Evolutionary conservation across 2,888 invertebrate species (phyloP).

Genomic region (Aphelenchoides bicaudatus): DNA sequence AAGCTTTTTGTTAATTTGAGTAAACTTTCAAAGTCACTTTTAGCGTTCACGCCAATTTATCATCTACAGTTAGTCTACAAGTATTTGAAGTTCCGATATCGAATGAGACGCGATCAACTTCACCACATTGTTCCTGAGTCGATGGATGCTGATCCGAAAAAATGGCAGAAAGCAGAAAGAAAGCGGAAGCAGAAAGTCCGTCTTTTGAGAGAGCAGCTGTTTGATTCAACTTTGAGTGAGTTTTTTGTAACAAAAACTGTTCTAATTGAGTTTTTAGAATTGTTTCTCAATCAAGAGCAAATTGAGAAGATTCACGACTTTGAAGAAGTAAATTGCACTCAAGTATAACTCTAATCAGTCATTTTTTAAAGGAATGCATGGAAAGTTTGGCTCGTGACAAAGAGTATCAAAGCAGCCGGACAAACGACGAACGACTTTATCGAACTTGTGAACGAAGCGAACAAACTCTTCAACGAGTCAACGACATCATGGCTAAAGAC

Average conservation of each 20-base stretch:
- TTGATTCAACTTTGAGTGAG: conserved; percentile 54
- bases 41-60: conserved; percentile 54
- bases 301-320: conserved; percentile 91
- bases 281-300: conserved; percentile 87
- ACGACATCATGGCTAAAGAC: conserved; percentile 61
- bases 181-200: conserved; percentile 19
- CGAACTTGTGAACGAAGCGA: conserved; percentile 63
- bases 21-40: too few species aligned
- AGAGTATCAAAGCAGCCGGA: conserved; percentile 66
- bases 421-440: conserved; percentile 63
- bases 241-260: conserved; percentile 4
- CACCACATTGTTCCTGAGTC: background rate
- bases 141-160: conserved; percentile 10
- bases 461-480: conserved; percentile 62
- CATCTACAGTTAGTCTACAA: conserved; percentile 38
- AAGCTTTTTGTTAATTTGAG: too few species aligned
- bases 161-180: conserved; percentile 19
- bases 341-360: too few species aligned
- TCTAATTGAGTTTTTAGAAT: conserved; percentile 64
- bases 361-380: conserved; percentile 84
- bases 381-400: conserved; percentile 86
- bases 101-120: conserved; percentile 9
- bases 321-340: too few species aligned
- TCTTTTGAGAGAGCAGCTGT: conserved; percentile 26
- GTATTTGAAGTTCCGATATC: conserved; percentile 40